phyloP scores from a whole-genome alignment of 2,113 vertebrate species.

The Haplochromis burtoni region DNA sequence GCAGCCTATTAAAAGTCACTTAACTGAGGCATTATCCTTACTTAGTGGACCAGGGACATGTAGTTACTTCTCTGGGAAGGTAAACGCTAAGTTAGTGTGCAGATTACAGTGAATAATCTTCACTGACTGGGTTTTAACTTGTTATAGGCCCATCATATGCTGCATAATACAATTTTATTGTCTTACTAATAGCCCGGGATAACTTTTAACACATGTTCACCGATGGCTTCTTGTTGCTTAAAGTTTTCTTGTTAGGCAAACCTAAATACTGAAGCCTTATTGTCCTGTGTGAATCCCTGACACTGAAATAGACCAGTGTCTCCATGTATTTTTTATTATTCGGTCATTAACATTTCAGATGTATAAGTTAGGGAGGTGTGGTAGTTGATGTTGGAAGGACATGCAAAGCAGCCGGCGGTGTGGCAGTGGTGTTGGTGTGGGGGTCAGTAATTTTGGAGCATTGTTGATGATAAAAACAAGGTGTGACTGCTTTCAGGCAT shows the following conservation, averaged over 20 bases:
- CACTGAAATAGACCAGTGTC: not conserved
- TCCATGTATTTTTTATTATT: not conserved
- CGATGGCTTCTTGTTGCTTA: not conserved
- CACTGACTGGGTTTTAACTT: not conserved
- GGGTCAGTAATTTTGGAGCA: not conserved
- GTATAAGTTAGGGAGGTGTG: not conserved
- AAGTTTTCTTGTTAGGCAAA: not conserved
- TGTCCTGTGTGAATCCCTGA: not conserved
- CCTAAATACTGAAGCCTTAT: not conserved
- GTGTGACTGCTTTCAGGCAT: conserved; percentile 27
- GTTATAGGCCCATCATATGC: not conserved
- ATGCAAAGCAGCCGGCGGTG: not conserved
- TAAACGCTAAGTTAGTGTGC: not conserved
- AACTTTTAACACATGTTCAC: not conserved
- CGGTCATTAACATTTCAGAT: not conserved
- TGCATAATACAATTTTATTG: not conserved
- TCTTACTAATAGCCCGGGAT: not conserved
- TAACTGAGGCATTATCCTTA: not conserved
- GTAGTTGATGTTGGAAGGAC: not conserved
- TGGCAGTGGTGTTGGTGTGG: not conserved
- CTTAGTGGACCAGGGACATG: not conserved
- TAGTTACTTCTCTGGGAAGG: not conserved
- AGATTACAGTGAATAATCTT: not conserved
- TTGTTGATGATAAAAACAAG: conserved; percentile 35
- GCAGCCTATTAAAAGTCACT: not conserved